Base-by-base conservation (phyloP, 2,888 invertebrate species). In the Lottia scabra region DNA sequence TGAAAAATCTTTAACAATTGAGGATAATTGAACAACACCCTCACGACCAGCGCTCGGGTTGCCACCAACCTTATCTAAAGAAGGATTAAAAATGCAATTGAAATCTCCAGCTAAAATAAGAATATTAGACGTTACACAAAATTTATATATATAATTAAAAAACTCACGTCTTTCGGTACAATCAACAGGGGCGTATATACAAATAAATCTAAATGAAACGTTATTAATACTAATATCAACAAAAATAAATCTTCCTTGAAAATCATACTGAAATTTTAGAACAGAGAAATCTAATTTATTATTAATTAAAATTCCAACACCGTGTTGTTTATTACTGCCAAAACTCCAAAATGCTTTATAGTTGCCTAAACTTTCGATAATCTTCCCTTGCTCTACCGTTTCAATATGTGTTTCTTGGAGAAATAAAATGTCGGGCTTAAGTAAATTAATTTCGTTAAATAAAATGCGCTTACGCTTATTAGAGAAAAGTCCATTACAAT, bases 41-140 rank as follows among this genome's bases (percentile, higher is more conserved):
- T 62, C 56, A 6, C n/a, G 12, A n/a, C 56, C 48, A 19, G 15
- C n/a, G 13, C 19, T 12, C 30, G 12, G 44, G 6, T 63, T 69
- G 10, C 64, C 69, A 2, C 69, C 69, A 23, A 64, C 6, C 26
- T 69, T 69, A 46, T 69, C 69, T 44, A 69, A 38, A 1, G 0
- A 10, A 10, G 44, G 13, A 19, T 69, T 19, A 13, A 44, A 43
- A 15, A 69, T 45, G 30, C 64, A 68, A 68, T 68, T 68, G 62
- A 68, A 68, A 38, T 68, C 68, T 3, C 68, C 68, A 16, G 62
- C 68, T 4, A 68, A 68, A 27, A 68, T 19, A n/a, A 68, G 13
- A 15, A 43, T 16, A 27, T n/a, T 30, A 68, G 38, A 56, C 0
- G 68, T 30, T 10, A 56, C 38, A 27, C 48, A 48, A 48, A 16